phyloP scores from a whole-genome alignment of 2,888 invertebrate genomes.

The Camponotus fellah region DNA sequence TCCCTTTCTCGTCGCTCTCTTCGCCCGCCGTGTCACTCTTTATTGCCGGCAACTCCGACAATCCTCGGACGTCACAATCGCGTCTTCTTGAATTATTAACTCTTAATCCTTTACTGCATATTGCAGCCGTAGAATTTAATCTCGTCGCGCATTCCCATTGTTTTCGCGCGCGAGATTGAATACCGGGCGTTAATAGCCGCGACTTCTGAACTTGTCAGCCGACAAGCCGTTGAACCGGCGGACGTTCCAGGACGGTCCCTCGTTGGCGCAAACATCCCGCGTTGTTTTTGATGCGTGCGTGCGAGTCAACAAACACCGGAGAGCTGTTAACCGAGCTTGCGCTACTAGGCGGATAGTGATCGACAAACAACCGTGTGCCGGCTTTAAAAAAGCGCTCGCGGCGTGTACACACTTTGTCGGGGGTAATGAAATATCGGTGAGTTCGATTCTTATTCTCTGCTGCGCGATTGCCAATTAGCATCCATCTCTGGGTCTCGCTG shows the following conservation, averaged over 20 bases:
- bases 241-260: slow-evolving; percentile 10
- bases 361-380: slow-evolving; percentile 43
- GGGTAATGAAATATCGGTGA: slow-evolving; percentile 48
- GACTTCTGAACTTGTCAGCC: slow-evolving; percentile 39
- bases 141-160: slow-evolving; percentile 39
- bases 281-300: slow-evolving; percentile 51
- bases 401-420: slow-evolving; percentile 29
- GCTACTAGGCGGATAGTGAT: slow-evolving; percentile 34
- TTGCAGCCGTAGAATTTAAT: slow-evolving; percentile 47
- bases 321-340: slow-evolving; percentile 31
- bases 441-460: slow-evolving; percentile 38
- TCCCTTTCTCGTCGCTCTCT: slow-evolving; percentile 46
- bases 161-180: slow-evolving; percentile 42
- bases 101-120: slow-evolving; percentile 65
- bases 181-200: slow-evolving; percentile 40
- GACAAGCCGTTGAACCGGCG: slow-evolving; percentile 41
- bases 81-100: slow-evolving; percentile 69
- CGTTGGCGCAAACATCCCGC: slow-evolving; percentile 45
- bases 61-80: slow-evolving; percentile 61
- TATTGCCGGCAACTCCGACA: slow-evolving; percentile 63
- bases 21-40: slow-evolving; percentile 52
- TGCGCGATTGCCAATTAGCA: slow-evolving; percentile 2
- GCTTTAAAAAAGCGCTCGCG: slow-evolving; percentile 41
- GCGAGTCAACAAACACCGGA: slow-evolving; percentile 42
- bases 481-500: slow-evolving; percentile 19